Evolutionary conservation across 23 tunicate species (phyloP), one percentile per base, ranked within the genome.

Genomic region (Ascidia mentula): DNA sequence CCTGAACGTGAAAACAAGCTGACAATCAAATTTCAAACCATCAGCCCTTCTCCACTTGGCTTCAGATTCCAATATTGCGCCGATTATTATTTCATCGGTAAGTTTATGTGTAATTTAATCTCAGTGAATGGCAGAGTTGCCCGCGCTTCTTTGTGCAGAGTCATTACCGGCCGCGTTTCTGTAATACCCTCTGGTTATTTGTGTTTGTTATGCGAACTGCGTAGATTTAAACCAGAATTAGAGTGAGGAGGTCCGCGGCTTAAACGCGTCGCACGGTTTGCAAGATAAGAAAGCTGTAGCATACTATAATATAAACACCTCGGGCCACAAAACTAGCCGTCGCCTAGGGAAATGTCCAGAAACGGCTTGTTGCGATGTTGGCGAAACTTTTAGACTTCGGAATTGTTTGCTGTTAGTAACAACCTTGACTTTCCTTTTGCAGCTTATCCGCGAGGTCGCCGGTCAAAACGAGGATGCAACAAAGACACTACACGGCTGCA

Each of bases 1-100:
- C 97, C 97, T 20, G 97, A 87, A 9, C 82, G 82, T 45, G 97
- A 92, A 80, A 92, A 92, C 82, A 92, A 92, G 45, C 79, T 92
- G 37, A 92, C 97, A 0, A 73, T 92, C 73, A 92, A 92, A 45
- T 87, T 92, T 59, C 97, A 92, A 74, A 79, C 80, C 38, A 87
- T 92, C 80, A 92, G 97, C 65, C 97, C 97, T 0, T 92, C 97
- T 1, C 97, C 97, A 13, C 77, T 82, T 42, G 97, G 97, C 73
- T 92, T 92, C 46, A 78, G 92, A 59, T 92, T 92, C 69, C 82
- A 92, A 39, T 82, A 82, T 72, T 92, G 97, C 72, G 79, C 79
- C 31, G 92, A 92, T 17, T 92, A 92, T 71, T 92, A 82, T 72
- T 74, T 87, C 38, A 59, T 92, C 37, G 97, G 97, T 92, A 79